Evolutionary conservation across 2,113 vertebrate species (phyloP).

Genomic region (rat (Rattus norvegicus)): GRCr8 NC_086036.1:20272001-20272500

Average conservation of each 20-base stretch:
- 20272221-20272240: not conserved
- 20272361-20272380: not conserved
- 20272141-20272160: not conserved
- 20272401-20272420: accelerated
- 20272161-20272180: not conserved
- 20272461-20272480: not conserved
- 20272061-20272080: not conserved
- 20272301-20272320: constrained; percentile 35
- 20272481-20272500: not conserved
- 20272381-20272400: no score
- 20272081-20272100: not conserved
- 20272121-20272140: not conserved
- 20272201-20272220: not conserved
- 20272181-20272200: not conserved
- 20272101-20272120: not conserved
- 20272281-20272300: constrained; percentile 49
- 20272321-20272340: constrained; percentile 36
- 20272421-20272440: no score
- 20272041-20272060: not conserved
- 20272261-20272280: constrained; percentile 30
- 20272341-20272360: not conserved
- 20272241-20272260: not conserved
- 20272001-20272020: not conserved
- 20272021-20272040: not conserved
- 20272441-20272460: not conserved